phyloP scores from a whole-genome alignment of 2,888 invertebrate species.

The Phytoseiulus persimilis region DNA sequence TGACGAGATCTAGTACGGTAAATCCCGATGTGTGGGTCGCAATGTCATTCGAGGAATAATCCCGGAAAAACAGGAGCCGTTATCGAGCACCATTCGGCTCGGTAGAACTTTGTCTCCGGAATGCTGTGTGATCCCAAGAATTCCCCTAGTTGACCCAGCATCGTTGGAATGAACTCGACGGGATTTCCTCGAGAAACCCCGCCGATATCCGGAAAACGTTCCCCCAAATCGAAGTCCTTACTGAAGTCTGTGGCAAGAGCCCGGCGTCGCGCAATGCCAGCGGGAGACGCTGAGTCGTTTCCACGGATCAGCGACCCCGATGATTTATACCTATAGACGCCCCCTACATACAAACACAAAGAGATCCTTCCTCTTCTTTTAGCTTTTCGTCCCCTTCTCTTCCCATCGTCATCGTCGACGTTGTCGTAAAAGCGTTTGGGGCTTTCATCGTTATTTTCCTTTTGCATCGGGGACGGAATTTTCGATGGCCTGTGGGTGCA shows the following conservation, averaged over 20 bases:
- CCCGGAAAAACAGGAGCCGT: no score
- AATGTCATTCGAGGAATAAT: no score
- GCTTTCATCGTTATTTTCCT: background rate
- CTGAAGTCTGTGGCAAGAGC: background rate
- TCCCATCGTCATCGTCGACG: background rate
- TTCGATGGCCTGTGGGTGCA: background rate
- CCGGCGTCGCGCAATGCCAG: background rate
- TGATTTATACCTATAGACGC: conserved; percentile 39
- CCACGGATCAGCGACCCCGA: background rate
- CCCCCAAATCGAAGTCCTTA: background rate
- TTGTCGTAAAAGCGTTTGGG: background rate
- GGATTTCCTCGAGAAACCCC: background rate
- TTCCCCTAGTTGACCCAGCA: background rate
- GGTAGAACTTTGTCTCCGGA: background rate
- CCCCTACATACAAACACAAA: conserved; percentile 37
- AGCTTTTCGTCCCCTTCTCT: background rate
- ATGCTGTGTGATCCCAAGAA: background rate
- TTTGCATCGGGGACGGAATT: background rate
- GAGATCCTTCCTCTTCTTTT: background rate
- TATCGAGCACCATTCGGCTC: background rate
- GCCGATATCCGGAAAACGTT: background rate
- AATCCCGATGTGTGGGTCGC: no score
- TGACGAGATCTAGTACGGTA: no score
- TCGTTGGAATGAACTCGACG: background rate
- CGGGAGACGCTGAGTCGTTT: background rate